Percentiles rank a stretch among this genome's conserved stretches.
Evolutionary conservation across 2,113 vertebrate genomes (phyloP).

Genomic region (Poeciliopsis retropinna): DNA sequence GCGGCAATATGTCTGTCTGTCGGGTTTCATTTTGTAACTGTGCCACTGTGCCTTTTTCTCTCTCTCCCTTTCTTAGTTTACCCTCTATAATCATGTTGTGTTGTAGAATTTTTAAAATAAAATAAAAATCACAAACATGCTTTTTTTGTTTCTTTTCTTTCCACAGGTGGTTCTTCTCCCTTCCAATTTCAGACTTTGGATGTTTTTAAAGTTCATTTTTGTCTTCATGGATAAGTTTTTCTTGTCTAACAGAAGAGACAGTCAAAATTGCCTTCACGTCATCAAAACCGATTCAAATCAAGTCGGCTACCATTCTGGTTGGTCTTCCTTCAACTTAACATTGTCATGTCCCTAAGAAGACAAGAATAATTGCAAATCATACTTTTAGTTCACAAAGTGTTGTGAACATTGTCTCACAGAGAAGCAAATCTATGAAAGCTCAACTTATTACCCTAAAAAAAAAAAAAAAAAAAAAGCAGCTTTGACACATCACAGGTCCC

Average conservation of each 20-base stretch:
- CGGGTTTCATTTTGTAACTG: conserved; percentile 53
- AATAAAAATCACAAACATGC: conserved; percentile 2
- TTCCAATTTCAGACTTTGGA: conserved; percentile 30
- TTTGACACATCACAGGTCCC: conserved; percentile 43
- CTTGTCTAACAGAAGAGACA: background rate
- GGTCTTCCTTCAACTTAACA: conserved; percentile 10
- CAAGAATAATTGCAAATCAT: conserved; percentile 30
- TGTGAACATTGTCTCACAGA: background rate
- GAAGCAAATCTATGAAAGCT: conserved; percentile 23
- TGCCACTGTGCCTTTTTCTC: conserved; percentile 33
- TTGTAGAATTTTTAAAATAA: conserved; percentile 30
- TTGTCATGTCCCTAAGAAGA: conserved; percentile 14
- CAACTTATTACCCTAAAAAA: background rate
- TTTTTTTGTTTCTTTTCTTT: conserved; percentile 6
- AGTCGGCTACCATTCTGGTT: conserved; percentile 26
- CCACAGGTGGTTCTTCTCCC: conserved; percentile 18
- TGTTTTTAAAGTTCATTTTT: background rate
- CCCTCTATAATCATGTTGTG: conserved; percentile 51
- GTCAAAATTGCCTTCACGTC: conserved; percentile 5
- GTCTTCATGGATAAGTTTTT: conserved; percentile 18
- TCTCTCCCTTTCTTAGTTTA: conserved; percentile 9
- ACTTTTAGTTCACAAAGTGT: conserved; percentile 28
- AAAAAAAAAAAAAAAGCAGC: conserved; percentile 1
- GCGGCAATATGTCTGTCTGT: conserved; percentile 40
- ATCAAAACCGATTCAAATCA: conserved; percentile 52